These are phyloP conservation scores for Tipula helvola DNA, from an alignment of 2,888 invertebrate genomes.

Conservation along the genomic window DNA sequence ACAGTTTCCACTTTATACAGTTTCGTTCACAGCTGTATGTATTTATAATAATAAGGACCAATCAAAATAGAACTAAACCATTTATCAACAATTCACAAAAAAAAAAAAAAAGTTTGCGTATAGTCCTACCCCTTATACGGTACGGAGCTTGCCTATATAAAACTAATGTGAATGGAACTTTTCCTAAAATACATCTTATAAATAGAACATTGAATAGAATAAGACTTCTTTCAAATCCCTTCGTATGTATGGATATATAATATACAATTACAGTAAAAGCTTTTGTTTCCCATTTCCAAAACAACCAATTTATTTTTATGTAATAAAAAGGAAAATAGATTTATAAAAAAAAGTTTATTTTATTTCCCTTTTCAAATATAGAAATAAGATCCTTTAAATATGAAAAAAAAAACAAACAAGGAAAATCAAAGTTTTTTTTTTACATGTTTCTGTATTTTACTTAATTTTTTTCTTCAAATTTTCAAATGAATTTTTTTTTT, in stretches of 20 bases:
- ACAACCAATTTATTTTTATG: not conserved
- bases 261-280: not conserved
- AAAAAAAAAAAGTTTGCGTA: not conserved
- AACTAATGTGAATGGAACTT: not conserved
- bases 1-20: no score
- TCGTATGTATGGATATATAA: not conserved
- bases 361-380: not conserved
- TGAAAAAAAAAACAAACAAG: not conserved
- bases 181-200: not conserved
- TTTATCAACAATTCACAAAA: not conserved
- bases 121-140: not conserved
- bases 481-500: not conserved
- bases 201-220: not conserved
- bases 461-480: not conserved
- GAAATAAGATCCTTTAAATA: not conserved
- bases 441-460: not conserved
- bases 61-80: not conserved
- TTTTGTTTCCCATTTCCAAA: not conserved
- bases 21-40: no score
- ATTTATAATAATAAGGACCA: not conserved
- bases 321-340: not conserved
- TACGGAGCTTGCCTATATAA: not conserved
- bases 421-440: not conserved
- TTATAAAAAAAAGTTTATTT: not conserved
- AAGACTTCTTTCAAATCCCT: not conserved